phyloP scores from a whole-genome alignment of 2,888 invertebrate genomes.

The Lysandra bellargus region DNA sequence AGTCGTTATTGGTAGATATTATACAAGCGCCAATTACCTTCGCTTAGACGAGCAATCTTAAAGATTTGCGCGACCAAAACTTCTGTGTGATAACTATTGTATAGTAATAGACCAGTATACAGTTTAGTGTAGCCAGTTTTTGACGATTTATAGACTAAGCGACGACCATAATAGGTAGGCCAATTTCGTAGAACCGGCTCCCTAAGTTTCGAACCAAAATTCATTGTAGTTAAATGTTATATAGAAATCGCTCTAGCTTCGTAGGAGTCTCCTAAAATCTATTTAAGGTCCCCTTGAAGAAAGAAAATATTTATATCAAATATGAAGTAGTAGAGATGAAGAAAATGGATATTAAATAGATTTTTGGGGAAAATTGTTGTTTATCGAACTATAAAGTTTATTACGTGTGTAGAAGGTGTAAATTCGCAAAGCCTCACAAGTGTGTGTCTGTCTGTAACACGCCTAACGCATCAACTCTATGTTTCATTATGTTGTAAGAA shows the following conservation, averaged over 20 bases:
- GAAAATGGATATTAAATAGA: background rate
- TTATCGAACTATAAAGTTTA: background rate
- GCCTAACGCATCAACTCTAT: constrained; percentile 33
- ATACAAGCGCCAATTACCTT: too few relatives aligned
- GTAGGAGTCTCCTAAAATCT: background rate
- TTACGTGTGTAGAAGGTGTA: background rate
- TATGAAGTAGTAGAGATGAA: too few relatives aligned
- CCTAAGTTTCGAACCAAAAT: background rate
- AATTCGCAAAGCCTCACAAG: background rate
- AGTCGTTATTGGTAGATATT: too few relatives aligned
- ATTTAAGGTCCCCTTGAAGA: background rate
- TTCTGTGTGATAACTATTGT: constrained; percentile 7
- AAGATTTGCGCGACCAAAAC: background rate
- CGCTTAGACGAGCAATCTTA: background rate
- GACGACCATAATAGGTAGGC: background rate
- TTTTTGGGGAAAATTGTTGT: background rate
- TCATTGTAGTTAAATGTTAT: background rate
- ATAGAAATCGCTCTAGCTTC: background rate
- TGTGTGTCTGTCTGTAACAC: background rate
- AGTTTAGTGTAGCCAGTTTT: constrained; percentile 3
- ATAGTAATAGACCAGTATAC: background rate
- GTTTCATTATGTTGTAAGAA: constrained; percentile 35
- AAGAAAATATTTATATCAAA: background rate
- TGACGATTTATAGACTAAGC: background rate
- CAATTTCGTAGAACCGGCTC: background rate